Evolutionary conservation across 2,888 invertebrate species (phyloP).

Genomic region (Heteromurus nitidus): DNA sequence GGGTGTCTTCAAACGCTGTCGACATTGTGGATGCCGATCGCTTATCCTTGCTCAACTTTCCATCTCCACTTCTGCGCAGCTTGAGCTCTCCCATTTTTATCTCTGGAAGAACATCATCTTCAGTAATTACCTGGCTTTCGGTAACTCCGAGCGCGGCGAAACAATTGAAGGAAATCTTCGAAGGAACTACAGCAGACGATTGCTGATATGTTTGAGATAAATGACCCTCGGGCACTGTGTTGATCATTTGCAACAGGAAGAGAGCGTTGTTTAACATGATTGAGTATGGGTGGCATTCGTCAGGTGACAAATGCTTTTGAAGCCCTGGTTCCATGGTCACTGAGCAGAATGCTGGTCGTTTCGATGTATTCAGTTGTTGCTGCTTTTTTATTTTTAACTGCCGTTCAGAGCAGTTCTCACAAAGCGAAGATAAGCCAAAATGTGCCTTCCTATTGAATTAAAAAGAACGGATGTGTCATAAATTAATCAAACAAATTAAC

Average conservation of each 20-base stretch:
- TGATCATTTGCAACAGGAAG: constrained; percentile 82
- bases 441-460: constrained; percentile 67
- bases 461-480: too few relatives aligned
- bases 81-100: constrained; percentile 45
- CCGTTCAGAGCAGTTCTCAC: constrained; percentile 91
- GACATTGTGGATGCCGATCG: constrained; percentile 62
- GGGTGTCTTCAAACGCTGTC: constrained; percentile 61
- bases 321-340: constrained; percentile 53
- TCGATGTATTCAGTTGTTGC: constrained; percentile 70
- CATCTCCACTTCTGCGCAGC: constrained; percentile 48
- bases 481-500: background rate
- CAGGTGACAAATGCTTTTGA: constrained; percentile 74
- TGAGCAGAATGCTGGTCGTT: constrained; percentile 74
- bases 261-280: constrained; percentile 95
- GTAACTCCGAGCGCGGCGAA: constrained; percentile 68
- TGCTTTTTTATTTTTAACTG: constrained; percentile 78
- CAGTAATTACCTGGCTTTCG: constrained; percentile 68
- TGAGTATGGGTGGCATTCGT: constrained; percentile 79
- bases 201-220: constrained; percentile 31
- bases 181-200: constrained; percentile 46
- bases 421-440: constrained; percentile 80
- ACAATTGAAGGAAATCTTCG: constrained; percentile 69
- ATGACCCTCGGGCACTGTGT: constrained; percentile 63
- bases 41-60: constrained; percentile 53
- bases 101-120: constrained; percentile 60